Conservation (phyloP, 2,888 invertebrate species). For the Lasioglossum oenotherae region DNA sequence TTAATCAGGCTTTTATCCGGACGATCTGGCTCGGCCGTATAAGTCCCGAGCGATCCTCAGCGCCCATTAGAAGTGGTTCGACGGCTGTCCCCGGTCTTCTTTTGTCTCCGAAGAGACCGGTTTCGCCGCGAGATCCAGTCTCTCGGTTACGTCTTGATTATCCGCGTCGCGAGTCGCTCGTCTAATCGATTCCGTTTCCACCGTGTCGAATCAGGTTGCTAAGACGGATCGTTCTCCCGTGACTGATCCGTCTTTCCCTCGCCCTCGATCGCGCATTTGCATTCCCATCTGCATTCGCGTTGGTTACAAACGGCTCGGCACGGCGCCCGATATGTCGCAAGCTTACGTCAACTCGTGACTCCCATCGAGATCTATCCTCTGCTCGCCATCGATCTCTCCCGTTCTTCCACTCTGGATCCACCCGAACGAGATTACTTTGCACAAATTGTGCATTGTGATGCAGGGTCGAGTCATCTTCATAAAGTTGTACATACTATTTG, state of each 20-base stretch:
- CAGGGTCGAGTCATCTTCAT: too few species aligned
- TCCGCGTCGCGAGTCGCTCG: slow-evolving; percentile 26
- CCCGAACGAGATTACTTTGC: neutral
- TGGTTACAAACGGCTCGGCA: neutral
- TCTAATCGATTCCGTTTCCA: slow-evolving; percentile 32
- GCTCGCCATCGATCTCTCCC: neutral
- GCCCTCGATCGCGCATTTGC: neutral
- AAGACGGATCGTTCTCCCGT: neutral
- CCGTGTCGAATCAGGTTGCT: neutral
- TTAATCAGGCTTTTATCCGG: neutral
- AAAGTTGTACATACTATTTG: too few species aligned
- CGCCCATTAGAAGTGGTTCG: slow-evolving; percentile 25
- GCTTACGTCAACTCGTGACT: neutral
- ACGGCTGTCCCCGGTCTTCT: slow-evolving; percentile 28
- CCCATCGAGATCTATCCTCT: neutral
- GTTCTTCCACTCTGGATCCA: neutral
- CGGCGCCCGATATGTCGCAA: neutral
- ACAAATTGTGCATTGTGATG: neutral
- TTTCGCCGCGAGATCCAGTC: neutral
- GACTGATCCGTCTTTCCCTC: neutral
- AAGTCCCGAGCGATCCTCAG: slow-evolving; percentile 33
- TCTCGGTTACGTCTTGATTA: slow-evolving; percentile 32
- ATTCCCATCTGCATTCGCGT: neutral
- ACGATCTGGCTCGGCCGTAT: slow-evolving; percentile 52
- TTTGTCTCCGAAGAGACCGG: slow-evolving; percentile 8